Base-by-base conservation (phyloP, 2,888 invertebrate species). In the Hirtodrosophila trivittata region DNA sequence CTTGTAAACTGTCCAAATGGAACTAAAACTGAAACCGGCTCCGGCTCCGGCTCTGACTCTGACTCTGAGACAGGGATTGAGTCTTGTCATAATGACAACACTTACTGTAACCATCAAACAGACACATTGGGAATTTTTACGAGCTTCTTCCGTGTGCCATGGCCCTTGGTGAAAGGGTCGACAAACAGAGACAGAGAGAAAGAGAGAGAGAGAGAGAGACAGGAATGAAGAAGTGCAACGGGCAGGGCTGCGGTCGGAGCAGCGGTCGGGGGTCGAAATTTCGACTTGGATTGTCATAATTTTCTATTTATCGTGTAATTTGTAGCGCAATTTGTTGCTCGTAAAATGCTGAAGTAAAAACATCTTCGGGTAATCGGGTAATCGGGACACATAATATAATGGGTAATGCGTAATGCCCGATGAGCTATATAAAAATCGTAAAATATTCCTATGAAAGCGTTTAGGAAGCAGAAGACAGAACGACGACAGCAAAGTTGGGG, bases 261-360 rank as follows among this genome's bases (percentile, higher is more conserved):
- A 10, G 21, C 16, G 10, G n/a, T 56, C 55, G 57, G 56, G 69
- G 57, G 13, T 71, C 66, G 50, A 39, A 38, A 37, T 55, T 47
- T 47, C 60, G 65, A 47, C 59, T 35, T 28, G 70, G 58, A 52
- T 70, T 87, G 89, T 89, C 89, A 89, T 89, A 89, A 89, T 89
- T 85, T 89, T 80, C 81, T 87, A 89, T 88, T 89, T 89, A 89
- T 87, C 85, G 80, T 84, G 81, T 89, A 86, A 88, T 89, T 89
- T 84, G 87, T 84, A 78, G 86, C 69, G 73, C 84, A 84, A 84
- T 87, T 84, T 84, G 83, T 75, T 75, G 89, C 77, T 89, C 89
- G 89, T 89, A 89, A 89, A 89, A 71, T 71, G 64, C 67, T 72
- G 59, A 47, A 86, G 80, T 80, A 80, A 78, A 66, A 82, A 78